phyloP scores from a whole-genome alignment of 2,113 vertebrate genomes.

The Scomber japonicus region DNA sequence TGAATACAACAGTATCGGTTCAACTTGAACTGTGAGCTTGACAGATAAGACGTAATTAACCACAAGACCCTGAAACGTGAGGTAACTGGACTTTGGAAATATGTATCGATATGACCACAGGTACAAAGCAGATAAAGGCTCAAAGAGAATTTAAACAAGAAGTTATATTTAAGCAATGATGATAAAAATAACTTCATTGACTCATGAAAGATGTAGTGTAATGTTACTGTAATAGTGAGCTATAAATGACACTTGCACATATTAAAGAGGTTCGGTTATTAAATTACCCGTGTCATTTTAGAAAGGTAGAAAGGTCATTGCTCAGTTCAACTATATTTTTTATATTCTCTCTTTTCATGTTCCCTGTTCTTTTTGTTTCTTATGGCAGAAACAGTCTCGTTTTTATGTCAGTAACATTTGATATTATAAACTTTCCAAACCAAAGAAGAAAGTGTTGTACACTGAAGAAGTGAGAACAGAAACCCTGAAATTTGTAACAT shows the following conservation, averaged over 20 bases:
- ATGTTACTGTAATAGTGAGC: not conserved
- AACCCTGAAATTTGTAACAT: not conserved
- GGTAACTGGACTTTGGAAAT: conserved; percentile 70
- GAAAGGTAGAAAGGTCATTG: too few relatives aligned
- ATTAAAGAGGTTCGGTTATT: not conserved
- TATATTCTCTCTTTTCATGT: not conserved
- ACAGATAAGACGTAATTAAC: conserved; percentile 54
- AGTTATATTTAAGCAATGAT: not conserved
- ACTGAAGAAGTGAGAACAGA: not conserved
- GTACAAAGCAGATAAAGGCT: conserved; percentile 40
- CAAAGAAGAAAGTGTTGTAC: not conserved
- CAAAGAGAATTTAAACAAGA: conserved; percentile 35
- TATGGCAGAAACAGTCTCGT: too few relatives aligned
- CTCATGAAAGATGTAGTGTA: not conserved
- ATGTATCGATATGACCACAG: conserved; percentile 20
- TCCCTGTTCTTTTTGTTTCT: not conserved
- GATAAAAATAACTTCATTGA: conserved; percentile 5
- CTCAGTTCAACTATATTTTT: not conserved
- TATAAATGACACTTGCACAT: not conserved
- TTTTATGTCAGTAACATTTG: not conserved
- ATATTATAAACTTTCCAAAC: not conserved
- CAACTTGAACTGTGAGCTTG: not conserved
- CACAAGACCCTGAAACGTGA: not conserved
- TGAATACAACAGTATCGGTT: conserved; percentile 1
- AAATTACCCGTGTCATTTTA: not conserved